A percentile compares a stretch with the other conserved stretches of the same genome.
Conservation (phyloP, 2,797 vertebrate species). For the Knipowitschia caucasica region DNA sequence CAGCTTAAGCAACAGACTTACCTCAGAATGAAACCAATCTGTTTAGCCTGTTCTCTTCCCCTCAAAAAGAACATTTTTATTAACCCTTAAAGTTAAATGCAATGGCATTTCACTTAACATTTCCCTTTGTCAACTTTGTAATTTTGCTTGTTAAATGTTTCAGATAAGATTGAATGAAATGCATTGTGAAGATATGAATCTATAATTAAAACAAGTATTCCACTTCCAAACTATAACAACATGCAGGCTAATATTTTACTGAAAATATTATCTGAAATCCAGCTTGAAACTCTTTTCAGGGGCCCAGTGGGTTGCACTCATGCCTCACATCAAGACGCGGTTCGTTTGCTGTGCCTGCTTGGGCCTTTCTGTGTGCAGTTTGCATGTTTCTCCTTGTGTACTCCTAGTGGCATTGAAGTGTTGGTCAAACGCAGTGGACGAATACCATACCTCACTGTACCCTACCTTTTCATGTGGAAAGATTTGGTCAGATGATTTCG, state of each 20-base stretch:
- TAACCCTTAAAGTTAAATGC: constrained; percentile 75
- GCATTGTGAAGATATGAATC: constrained; percentile 57
- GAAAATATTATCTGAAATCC: constrained; percentile 56
- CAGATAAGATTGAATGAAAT: constrained; percentile 29
- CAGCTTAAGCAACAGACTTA: constrained; percentile 72
- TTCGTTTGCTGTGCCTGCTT: too few relatives aligned
- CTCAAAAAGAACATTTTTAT: constrained; percentile 68
- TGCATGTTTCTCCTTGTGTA: too few relatives aligned
- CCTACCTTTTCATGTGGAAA: constrained; percentile 40
- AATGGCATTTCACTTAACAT: constrained; percentile 70
- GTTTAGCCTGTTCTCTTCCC: constrained; percentile 73
- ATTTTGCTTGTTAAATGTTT: constrained; percentile 41
- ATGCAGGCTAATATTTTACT: constrained; percentile 40
- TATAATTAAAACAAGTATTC: too few relatives aligned
- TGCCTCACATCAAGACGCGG: too few relatives aligned
- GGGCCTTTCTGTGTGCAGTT: too few relatives aligned
- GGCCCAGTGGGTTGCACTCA: too few relatives aligned
- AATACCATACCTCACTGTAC: too few relatives aligned
- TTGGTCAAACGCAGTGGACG: too few relatives aligned
- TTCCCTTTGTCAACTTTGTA: constrained; percentile 52
- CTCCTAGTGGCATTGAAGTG: too few relatives aligned
- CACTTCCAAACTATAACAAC: too few relatives aligned
- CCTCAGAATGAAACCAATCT: constrained; percentile 81
- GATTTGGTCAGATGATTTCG: constrained; percentile 61
- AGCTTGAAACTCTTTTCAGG: too few relatives aligned